These are phyloP conservation scores for Lasioglossum pauxillum DNA, from an alignment of 2,888 invertebrate species.

Conservation along the genomic window DNA sequence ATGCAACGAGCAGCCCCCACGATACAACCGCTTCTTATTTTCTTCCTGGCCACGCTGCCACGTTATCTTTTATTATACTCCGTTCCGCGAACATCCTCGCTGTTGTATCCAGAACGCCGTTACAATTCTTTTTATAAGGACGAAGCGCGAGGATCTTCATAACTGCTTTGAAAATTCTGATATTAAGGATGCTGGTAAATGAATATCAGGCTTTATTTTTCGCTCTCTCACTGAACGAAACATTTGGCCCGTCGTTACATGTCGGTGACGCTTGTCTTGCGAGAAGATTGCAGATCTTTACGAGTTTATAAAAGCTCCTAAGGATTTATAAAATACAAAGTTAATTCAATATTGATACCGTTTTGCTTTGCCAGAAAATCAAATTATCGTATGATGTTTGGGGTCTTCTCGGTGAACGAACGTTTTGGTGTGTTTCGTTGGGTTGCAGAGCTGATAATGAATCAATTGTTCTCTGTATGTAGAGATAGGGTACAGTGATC, in stretches of 20 bases:
- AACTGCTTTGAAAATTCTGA: not conserved
- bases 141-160: not conserved
- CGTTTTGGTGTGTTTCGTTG: not conserved
- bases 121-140: not conserved
- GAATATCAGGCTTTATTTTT: not conserved
- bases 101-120: not conserved
- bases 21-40: conserved; percentile 3
- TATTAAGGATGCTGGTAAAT: not conserved
- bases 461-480: not conserved
- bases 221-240: not conserved
- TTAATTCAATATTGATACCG: not conserved
- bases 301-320: not conserved
- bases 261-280: not conserved
- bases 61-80: conserved; percentile 9
- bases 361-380: not conserved
- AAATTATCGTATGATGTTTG: not conserved
- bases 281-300: not conserved
- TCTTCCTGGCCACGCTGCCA: not conserved
- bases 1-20: conserved; percentile 56
- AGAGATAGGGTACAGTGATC: not conserved
- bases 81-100: not conserved
- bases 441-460: not conserved
- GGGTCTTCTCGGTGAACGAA: not conserved
- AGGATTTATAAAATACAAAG: not conserved
- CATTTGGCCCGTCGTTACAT: not conserved